Base-by-base conservation (phyloP, 2,113 vertebrate genomes). In the Charadrius vociferus region DNA sequence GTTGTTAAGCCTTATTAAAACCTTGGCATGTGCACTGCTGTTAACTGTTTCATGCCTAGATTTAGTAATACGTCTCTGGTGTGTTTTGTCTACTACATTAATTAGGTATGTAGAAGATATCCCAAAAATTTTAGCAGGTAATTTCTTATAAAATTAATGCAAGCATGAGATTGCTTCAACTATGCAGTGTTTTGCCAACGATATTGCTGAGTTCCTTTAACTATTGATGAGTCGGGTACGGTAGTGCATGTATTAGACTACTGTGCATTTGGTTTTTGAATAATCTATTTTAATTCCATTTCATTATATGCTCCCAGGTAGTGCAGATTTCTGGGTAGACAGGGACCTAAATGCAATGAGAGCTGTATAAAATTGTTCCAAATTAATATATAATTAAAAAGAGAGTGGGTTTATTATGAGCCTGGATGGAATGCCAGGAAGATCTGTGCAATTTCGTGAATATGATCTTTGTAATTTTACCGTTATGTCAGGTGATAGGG, bases 1-100 rank as follows among this genome's bases (percentile, higher is more conserved):
- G 97, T 98, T 97, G 97, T 95, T 97, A 95, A 97, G 93, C 96
- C 97, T 95, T 97, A 96, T 98, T 97, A 97, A 98, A 97, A 96
- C 89, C 96, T 97, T 97, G 97, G 94, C 97, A 95, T 96, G 91
- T 84, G 62, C 45, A 23, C 50, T 88, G 63, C 91, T 93, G 86
- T 98, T 98, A 98, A 98, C 97, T 90, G 21, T 94, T 98, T 97
- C 97, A 30, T 91, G 96, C 73, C 98, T 86, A 82, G 63, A 75
- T 86, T 63, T 71, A 73, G 61, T 62, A 75, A 74, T 72, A 34
- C 2, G 34, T 39, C 45, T 47, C 17, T 55, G 49, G 14, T 63
- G 15, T 36, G 58, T 77, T 91, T 83, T 71, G 3, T 43, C 45
- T 86, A 4, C 32, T 85, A 24, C 32, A 4, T 79, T 95, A 88